Conservation (phyloP, 2,888 invertebrate genomes). For the Ochropleura plecta region DNA sequence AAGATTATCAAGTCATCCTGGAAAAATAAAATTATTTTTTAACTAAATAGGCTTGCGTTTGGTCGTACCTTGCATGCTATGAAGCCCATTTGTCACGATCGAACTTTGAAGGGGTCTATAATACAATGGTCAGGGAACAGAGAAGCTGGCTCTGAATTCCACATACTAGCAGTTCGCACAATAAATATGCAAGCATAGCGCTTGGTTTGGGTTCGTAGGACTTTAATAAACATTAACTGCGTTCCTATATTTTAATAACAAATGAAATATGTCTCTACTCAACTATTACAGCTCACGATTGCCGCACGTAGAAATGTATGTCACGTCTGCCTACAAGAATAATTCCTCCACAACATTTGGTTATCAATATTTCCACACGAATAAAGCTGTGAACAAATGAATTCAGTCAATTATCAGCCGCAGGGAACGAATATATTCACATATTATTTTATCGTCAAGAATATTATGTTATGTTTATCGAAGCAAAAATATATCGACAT, state of each 20-base stretch:
- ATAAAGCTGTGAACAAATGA: slow-evolving; percentile 10
- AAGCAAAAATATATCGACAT: slow-evolving; percentile 7
- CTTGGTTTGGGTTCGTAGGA: too few species aligned
- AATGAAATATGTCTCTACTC: background rate
- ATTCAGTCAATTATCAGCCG: slow-evolving; percentile 31
- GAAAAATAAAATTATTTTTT: too few species aligned
- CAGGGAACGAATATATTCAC: background rate
- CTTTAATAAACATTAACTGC: rapidly evolving
- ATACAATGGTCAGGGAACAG: too few species aligned
- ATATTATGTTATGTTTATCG: slow-evolving; percentile 19
- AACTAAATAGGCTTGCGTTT: too few species aligned
- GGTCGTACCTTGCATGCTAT: too few species aligned
- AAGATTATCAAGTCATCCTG: too few species aligned
- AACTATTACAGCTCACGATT: background rate
- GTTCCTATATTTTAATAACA: background rate
- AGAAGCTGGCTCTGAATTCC: too few species aligned
- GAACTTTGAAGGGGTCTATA: too few species aligned
- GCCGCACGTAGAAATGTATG: background rate
- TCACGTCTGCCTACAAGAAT: slow-evolving; percentile 2
- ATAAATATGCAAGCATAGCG: too few species aligned
- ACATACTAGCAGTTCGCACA: too few species aligned
- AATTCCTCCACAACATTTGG: slow-evolving; percentile 4
- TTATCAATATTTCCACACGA: slow-evolving; percentile 16
- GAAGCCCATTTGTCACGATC: too few species aligned
- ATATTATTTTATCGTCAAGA: slow-evolving; percentile 6